phyloP scores from a whole-genome alignment of 2,888 invertebrate species.

The Thecocarcelia acutangulata region DNA sequence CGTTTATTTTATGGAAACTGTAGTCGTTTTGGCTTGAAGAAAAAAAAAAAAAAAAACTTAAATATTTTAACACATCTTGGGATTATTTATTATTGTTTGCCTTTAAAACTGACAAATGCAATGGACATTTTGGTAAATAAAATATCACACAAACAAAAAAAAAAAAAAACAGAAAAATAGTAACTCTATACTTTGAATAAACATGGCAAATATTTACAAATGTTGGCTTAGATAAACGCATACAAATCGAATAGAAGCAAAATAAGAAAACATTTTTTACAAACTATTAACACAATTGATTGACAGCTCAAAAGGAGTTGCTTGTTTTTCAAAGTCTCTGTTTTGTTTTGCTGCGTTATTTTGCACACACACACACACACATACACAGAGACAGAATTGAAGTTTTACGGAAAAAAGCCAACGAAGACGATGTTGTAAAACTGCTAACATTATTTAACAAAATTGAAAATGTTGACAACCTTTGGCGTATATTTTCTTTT shows the following conservation, averaged over 20 bases:
- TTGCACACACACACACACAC: too few species aligned
- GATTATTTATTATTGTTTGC: slow-evolving; percentile 64
- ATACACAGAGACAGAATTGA: slow-evolving; percentile 29
- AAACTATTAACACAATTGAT: slow-evolving; percentile 65
- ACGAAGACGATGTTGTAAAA: slow-evolving; percentile 57
- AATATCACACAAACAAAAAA: slow-evolving; percentile 5
- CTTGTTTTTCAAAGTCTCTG: slow-evolving; percentile 29
- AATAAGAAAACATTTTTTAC: slow-evolving; percentile 15
- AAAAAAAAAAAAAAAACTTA: slow-evolving; percentile 17
- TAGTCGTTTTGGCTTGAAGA: not conserved
- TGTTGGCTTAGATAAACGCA: slow-evolving; percentile 50
- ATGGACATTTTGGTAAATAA: slow-evolving; percentile 59
- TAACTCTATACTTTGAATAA: slow-evolving; percentile 48
- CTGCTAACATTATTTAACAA: slow-evolving; percentile 57
- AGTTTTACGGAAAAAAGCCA: slow-evolving; percentile 15
- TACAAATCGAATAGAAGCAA: slow-evolving; percentile 1
- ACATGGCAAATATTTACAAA: slow-evolving; percentile 61
- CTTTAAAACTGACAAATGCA: slow-evolving; percentile 63
- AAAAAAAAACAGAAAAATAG: slow-evolving; percentile 14
- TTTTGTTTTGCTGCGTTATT: slow-evolving; percentile 37
- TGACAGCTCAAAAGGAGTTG: slow-evolving; percentile 68
- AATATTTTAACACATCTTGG: slow-evolving; percentile 59
- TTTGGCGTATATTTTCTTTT: slow-evolving; percentile 55
- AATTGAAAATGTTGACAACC: slow-evolving; percentile 66
- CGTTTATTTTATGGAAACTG: not conserved